These are phyloP conservation scores for Actinernus sp. DNA, from an alignment of 92 coral and sea anemone species.

Conservation along the genomic window DNA sequence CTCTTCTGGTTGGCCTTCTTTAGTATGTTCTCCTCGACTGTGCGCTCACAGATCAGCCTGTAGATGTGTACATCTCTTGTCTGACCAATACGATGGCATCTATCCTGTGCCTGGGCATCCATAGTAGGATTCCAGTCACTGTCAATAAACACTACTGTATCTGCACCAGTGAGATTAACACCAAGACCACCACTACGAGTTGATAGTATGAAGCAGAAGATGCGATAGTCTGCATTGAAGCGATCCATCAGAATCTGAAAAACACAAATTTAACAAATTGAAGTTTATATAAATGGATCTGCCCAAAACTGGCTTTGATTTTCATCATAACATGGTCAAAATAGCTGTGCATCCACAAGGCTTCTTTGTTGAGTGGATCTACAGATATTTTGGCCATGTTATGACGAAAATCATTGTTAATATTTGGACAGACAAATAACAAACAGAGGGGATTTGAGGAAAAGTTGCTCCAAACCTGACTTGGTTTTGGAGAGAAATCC, in stretches of 20 bases:
- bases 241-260: slow-evolving; percentile 96
- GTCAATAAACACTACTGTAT: slow-evolving; percentile 95
- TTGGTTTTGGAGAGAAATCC: too few species aligned
- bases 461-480: too few species aligned
- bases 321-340: too few species aligned
- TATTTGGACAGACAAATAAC: too few species aligned
- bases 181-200: slow-evolving; percentile 99
- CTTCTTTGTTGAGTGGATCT: too few species aligned
- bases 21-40: slow-evolving; percentile 93
- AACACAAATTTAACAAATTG: background rate
- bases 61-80: slow-evolving; percentile 98
- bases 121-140: slow-evolving; percentile 99
- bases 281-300: background rate
- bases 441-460: too few species aligned
- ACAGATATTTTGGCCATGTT: too few species aligned
- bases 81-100: slow-evolving; percentile 99
- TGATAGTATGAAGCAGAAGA: slow-evolving; percentile 95
- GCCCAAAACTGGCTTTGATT: too few species aligned
- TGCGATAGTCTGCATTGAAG: slow-evolving; percentile 93
- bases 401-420: too few species aligned
- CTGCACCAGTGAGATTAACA: slow-evolving; percentile 98
- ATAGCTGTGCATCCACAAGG: too few species aligned
- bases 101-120: slow-evolving; percentile 99
- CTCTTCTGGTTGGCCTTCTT: slow-evolving; percentile 98
- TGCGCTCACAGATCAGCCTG: slow-evolving; percentile 94